Conservation (phyloP, 2,113 vertebrate genomes). For the Pseudopipra pipra region DNA sequence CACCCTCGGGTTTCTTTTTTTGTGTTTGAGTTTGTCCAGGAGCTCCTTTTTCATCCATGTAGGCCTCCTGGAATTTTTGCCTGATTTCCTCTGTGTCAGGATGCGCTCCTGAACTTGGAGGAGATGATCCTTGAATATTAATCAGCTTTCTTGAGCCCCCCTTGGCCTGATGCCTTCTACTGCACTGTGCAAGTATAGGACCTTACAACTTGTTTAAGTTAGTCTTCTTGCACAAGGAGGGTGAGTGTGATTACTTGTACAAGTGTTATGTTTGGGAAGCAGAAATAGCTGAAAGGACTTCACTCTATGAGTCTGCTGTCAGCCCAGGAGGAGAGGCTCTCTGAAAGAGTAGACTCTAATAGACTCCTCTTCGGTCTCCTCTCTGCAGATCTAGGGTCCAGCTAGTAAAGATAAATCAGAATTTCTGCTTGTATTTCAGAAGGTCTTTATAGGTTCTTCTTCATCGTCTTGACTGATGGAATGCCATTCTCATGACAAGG, state of each 20-base stretch:
- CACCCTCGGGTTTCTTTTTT: background rate
- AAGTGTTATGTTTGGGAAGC: background rate
- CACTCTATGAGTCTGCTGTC: background rate
- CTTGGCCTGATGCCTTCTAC: background rate
- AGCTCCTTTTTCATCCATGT: background rate
- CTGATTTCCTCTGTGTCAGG: background rate
- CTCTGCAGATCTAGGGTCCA: background rate
- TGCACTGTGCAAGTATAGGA: background rate
- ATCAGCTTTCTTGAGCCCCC: background rate
- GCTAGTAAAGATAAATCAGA: background rate
- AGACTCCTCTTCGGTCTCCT: background rate
- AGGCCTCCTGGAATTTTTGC: background rate
- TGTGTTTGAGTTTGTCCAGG: background rate
- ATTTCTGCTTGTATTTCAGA: background rate
- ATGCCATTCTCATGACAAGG: background rate
- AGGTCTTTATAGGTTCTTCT: background rate
- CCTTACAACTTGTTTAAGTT: background rate
- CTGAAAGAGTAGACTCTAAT: background rate
- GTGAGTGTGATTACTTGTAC: background rate
- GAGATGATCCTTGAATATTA: background rate
- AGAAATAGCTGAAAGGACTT: background rate
- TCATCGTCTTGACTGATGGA: background rate
- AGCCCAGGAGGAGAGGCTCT: fast-evolving
- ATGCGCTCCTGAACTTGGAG: background rate
- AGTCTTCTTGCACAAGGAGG: background rate